These are phyloP conservation scores for Ornithoptera alexandrae DNA, from an alignment of 2,888 invertebrate genomes.

Conservation along the genomic window DNA sequence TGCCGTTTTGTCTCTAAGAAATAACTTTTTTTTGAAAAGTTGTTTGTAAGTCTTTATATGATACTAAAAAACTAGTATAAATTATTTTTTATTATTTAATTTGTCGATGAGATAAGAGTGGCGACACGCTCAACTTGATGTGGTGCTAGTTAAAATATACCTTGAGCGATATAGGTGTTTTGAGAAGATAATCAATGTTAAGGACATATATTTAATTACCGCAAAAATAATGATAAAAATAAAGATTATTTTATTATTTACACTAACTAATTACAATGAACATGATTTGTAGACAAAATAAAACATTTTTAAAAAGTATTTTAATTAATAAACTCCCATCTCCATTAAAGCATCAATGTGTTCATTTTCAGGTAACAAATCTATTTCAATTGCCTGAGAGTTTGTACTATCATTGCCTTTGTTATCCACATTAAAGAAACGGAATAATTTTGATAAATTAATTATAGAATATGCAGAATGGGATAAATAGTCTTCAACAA, in stretches of 20 bases:
- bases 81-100: no score
- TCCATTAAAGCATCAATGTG: constrained; percentile 72
- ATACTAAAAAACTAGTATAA: background rate
- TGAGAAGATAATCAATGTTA: background rate
- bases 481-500: constrained; percentile 83
- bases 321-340: constrained; percentile 59
- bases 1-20: no score
- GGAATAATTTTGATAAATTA: constrained; percentile 80
- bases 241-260: constrained; percentile 12
- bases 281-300: constrained; percentile 10
- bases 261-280: constrained; percentile 8
- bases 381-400: constrained; percentile 63
- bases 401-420: constrained; percentile 52
- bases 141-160: no score
- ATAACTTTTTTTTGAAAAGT: background rate
- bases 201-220: constrained; percentile 4
- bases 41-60: background rate
- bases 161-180: no score
- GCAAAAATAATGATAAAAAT: background rate
- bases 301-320: constrained; percentile 5
- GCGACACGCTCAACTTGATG: background rate
- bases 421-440: constrained; percentile 65
- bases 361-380: constrained; percentile 71
- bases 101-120: no score
- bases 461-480: constrained; percentile 85